phyloP scores from a whole-genome alignment of 2,797 vertebrate species.

The Limosa lapponica region DNA sequence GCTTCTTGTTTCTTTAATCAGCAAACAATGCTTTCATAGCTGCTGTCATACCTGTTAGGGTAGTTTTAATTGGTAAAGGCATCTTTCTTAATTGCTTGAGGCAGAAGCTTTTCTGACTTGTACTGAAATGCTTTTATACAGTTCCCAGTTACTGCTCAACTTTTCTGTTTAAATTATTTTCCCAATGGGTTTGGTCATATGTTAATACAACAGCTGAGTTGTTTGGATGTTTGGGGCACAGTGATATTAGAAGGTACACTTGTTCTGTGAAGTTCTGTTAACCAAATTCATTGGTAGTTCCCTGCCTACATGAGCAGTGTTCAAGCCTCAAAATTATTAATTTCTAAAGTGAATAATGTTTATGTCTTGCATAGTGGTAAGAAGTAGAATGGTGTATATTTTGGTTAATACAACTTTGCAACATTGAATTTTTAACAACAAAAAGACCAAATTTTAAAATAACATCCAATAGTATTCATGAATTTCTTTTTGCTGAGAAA shows the following conservation, averaged over 20 bases:
- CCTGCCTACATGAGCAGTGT: background rate
- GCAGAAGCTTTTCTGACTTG: background rate
- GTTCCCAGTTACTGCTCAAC: background rate
- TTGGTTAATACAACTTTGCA: background rate
- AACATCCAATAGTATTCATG: background rate
- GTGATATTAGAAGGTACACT: background rate
- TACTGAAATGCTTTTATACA: background rate
- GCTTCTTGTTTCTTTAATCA: constrained; percentile 20
- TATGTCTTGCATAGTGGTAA: background rate
- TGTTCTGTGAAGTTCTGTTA: background rate
- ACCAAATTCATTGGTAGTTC: background rate
- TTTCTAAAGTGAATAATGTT: background rate
- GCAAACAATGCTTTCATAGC: background rate
- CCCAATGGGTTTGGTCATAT: background rate
- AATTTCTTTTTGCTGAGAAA: background rate
- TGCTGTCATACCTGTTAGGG: background rate
- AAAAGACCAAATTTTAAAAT: background rate
- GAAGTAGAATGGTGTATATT: background rate
- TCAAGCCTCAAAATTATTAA: background rate
- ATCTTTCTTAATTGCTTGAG: constrained; percentile 5
- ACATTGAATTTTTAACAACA: background rate
- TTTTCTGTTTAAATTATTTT: background rate
- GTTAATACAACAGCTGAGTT: background rate
- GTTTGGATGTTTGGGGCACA: background rate
- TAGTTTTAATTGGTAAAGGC: background rate